Evolutionary conservation across 2,113 vertebrate genomes (phyloP).

Genomic region (Orcinus orca): DNA sequence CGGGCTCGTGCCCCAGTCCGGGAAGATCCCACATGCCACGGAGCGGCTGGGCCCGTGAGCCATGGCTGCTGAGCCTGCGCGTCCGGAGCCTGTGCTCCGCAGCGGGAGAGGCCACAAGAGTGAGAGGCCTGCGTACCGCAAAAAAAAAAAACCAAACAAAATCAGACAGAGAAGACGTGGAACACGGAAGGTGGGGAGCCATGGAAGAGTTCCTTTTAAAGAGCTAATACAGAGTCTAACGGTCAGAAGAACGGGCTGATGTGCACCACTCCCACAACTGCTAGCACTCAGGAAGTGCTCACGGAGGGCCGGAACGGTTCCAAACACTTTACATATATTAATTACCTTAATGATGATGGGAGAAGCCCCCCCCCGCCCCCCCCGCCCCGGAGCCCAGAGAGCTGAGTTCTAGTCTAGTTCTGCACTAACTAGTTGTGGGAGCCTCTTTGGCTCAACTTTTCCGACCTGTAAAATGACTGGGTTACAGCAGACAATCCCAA

Average conservation of each 20-base stretch:
- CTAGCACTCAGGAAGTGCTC: not conserved
- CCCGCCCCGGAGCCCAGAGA: not conserved
- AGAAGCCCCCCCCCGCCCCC: too few relatives aligned
- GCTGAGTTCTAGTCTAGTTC: not conserved
- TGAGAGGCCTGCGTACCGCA: too few relatives aligned
- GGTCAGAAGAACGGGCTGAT: not conserved
- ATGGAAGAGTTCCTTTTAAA: not conserved
- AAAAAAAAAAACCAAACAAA: too few relatives aligned
- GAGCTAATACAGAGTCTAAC: not conserved
- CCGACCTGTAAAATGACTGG: not conserved
- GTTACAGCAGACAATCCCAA: not conserved
- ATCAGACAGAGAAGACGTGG: too few relatives aligned
- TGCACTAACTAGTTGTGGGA: not conserved
- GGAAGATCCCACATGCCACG: too few relatives aligned
- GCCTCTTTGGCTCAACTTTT: not conserved
- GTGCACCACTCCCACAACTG: too few relatives aligned
- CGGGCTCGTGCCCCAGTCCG: too few relatives aligned
- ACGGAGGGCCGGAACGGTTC: fast-evolving
- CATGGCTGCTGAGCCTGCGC: too few relatives aligned
- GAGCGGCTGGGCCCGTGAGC: too few relatives aligned
- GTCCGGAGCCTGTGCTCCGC: too few relatives aligned
- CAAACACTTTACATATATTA: not conserved
- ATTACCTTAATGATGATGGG: not conserved
- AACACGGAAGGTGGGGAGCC: fast-evolving
- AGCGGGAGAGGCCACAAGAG: too few relatives aligned